phyloP scores from a whole-genome alignment of 2,113 vertebrate genomes.

The Halichoeres trimaculatus region DNA sequence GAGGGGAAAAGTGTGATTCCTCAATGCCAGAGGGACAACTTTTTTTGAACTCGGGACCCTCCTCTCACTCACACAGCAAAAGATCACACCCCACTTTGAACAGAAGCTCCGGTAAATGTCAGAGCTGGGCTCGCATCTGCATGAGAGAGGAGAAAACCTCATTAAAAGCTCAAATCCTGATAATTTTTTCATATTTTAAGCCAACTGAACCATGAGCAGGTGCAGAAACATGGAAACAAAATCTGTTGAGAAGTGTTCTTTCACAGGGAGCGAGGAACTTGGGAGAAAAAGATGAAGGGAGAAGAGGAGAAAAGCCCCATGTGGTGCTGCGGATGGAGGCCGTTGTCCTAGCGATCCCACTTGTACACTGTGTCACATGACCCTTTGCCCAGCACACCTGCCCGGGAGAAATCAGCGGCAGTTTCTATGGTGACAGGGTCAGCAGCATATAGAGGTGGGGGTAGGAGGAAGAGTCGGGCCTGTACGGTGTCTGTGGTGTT shows the following conservation, averaged over 20 bases:
- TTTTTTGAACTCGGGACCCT: constrained; percentile 60
- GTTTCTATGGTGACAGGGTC: constrained; percentile 87
- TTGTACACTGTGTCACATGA: constrained; percentile 82
- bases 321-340: constrained; percentile 70
- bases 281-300: constrained; percentile 31
- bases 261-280: constrained; percentile 17
- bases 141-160: neutral
- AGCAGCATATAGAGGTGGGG: constrained; percentile 76
- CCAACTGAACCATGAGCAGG: constrained; percentile 33
- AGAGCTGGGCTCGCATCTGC: constrained; percentile 27
- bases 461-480: constrained; percentile 72
- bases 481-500: constrained; percentile 68
- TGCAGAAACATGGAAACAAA: constrained; percentile 15
- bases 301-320: constrained; percentile 56
- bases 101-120: constrained; percentile 50
- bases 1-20: constrained; percentile 42
- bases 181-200: constrained; percentile 16
- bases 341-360: constrained; percentile 80
- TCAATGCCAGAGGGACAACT: constrained; percentile 63
- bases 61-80: constrained; percentile 32
- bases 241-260: constrained; percentile 16
- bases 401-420: constrained; percentile 81
- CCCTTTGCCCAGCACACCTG: constrained; percentile 85
- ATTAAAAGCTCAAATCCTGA: constrained; percentile 32
- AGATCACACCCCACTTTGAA: constrained; percentile 28